A percentile compares a stretch with the other conserved stretches of the same genome.
Conservation (phyloP, 2,797 vertebrate species). For the Xerus rutilus region DNA sequence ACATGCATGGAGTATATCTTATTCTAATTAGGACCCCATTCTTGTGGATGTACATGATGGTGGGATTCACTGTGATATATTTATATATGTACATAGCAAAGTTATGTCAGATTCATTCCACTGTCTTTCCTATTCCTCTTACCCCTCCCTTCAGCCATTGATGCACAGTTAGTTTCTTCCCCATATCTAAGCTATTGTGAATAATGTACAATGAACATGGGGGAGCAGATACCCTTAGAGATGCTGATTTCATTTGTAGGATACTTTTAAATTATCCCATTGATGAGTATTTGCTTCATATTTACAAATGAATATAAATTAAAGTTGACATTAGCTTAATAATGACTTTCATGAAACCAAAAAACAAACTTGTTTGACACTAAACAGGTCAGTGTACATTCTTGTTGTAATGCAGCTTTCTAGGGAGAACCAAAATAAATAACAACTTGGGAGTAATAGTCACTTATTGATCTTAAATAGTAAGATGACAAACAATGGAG, state of each 20-base stretch:
- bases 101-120: too few species aligned
- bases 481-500: slow-evolving; percentile 16
- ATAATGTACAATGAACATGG: background rate
- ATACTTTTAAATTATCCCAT: slow-evolving; percentile 26
- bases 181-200: background rate
- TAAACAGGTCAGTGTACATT: background rate
- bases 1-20: too few species aligned
- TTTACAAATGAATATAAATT: slow-evolving; percentile 67
- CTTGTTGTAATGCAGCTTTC: slow-evolving; percentile 55
- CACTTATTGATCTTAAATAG: slow-evolving; percentile 45
- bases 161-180: background rate
- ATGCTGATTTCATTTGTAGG: slow-evolving; percentile 17
- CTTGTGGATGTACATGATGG: too few species aligned
- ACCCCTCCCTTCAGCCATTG: background rate
- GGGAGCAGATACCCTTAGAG: background rate
- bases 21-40: too few species aligned
- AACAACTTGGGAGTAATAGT: slow-evolving; percentile 51
- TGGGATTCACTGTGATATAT: too few species aligned
- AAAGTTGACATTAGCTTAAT: slow-evolving; percentile 63
- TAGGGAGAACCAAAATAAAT: slow-evolving; percentile 51
- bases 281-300: slow-evolving; percentile 48
- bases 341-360: slow-evolving; percentile 52
- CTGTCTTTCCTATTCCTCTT: too few species aligned
- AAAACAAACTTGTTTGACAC: slow-evolving; percentile 32
- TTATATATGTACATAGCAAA: too few species aligned